Evolutionary conservation across 2,797 vertebrate species (phyloP), one percentile per base, ranked within the genome.

Genomic region (Australoheros facetus): DNA sequence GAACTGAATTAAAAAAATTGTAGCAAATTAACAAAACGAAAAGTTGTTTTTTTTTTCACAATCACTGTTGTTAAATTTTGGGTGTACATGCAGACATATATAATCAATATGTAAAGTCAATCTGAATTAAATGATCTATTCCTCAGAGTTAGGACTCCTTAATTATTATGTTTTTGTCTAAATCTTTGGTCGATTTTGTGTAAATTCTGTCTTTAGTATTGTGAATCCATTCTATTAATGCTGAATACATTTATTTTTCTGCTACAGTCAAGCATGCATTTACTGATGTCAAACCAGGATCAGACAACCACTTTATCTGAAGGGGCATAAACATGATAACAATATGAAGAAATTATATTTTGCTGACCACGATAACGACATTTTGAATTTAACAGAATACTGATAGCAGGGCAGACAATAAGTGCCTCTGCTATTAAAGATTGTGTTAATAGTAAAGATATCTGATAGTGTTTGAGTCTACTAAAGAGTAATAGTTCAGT

Each of bases 211-310:
- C 64, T 51, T 26, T 19, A 51, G 10, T 30, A n/a, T 10, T 51
- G 42, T 16, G 11, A 69, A 51, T 69, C 17, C 17, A n/a, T 32
- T 32, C 26, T 32, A 1, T 69, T 26, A 51, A 51, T 51, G 26
- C 42, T 51, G 42, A 30, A 69, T 51, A n/a, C 28, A 1, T 0
- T 23, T 26, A 13, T 17, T 7, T 66, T 48, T 66, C 23, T 48
- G 39, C 23, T 12, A 28, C 23, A 48, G 10, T 30, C 28, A 48
- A 19, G 23, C 0, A 30, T 0, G 0, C 16, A 19, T 51, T 51
- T 30, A 30, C 64, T 13, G 64, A 51, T 51, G 10, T 69, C 26
- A 69, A 51, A 0, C 28, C 10, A 48, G 45, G 16, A 66, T 19
- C 14, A 66, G 62, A 6, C 17, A 66, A 9, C 42, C 5, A 28